These are phyloP conservation scores for Patiria pectinifera DNA, from an alignment of 53 echinoderm and acorn worm genomes.

Conservation along the genomic window DNA sequence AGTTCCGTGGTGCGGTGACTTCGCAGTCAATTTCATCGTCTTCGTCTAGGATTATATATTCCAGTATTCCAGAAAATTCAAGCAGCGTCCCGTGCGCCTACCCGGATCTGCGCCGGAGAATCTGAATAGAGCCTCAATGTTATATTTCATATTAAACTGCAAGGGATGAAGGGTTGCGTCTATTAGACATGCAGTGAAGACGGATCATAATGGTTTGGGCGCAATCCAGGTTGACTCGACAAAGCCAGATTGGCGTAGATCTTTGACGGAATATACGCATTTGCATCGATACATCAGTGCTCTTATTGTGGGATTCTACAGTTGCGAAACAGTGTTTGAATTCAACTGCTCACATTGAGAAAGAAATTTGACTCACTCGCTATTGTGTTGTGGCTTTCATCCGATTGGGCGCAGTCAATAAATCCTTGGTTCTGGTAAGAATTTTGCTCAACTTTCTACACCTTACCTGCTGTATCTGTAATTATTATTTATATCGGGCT, in stretches of 20 bases:
- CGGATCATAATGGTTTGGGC: background rate
- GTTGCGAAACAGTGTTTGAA: background rate
- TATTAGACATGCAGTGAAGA: background rate
- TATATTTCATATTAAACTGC: background rate
- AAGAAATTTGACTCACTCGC: background rate
- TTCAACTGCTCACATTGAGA: too few species aligned
- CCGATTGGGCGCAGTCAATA: background rate
- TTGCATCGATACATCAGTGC: background rate
- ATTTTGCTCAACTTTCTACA: background rate
- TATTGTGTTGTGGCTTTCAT: too few species aligned
- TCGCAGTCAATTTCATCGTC: background rate
- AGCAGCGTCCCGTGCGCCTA: background rate
- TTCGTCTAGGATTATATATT: background rate
- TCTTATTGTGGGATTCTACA: background rate
- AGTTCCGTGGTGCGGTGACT: background rate
- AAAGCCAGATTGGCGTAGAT: background rate
- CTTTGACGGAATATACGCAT: background rate
- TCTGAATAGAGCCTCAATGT: slow-evolving; percentile 1
- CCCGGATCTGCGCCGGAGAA: background rate
- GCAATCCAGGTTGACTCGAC: background rate
- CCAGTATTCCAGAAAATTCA: background rate
- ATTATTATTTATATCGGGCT: background rate
- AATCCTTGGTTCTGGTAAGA: background rate
- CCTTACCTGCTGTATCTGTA: background rate
- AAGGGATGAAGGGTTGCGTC: background rate